Percentiles rank a stretch among this genome's conserved stretches.
phyloP scores from a whole-genome alignment of 2,797 vertebrate species.

The Lycodopsis pacificus region DNA sequence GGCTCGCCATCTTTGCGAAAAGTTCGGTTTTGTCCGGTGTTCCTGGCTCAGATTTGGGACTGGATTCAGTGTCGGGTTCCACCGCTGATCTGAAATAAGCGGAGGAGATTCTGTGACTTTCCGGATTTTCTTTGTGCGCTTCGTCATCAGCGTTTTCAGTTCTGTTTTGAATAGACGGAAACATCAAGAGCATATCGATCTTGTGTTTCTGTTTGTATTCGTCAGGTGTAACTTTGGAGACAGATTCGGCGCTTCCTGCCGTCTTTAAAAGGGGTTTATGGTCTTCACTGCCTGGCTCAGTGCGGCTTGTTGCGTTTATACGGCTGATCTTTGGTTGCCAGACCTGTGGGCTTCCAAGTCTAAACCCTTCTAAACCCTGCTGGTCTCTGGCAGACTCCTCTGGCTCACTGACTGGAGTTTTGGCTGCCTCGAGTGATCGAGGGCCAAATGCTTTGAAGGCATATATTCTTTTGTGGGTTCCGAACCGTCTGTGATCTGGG shows the following conservation, averaged over 20 bases:
- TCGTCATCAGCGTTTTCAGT: not conserved
- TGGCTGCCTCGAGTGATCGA: conserved; percentile 60
- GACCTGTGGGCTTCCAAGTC: conserved; percentile 3
- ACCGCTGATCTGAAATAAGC: conserved; percentile 16
- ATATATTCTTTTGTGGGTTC: conserved; percentile 18
- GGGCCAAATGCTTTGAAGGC: conserved; percentile 32
- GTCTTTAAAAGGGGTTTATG: not conserved
- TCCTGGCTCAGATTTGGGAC: no score
- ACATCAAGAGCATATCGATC: not conserved
- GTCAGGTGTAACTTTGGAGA: not conserved
- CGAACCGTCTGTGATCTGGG: not conserved
- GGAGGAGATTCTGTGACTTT: not conserved
- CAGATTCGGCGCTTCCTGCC: not conserved
- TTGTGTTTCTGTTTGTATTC: conserved; percentile 10
- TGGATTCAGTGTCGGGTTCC: not conserved
- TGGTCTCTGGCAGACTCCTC: not conserved
- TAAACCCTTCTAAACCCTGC: conserved; percentile 19
- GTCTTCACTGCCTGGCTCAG: not conserved
- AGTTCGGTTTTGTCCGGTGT: not conserved
- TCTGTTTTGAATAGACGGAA: conserved; percentile 12
- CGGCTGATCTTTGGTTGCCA: conserved; percentile 16
- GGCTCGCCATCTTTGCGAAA: not conserved
- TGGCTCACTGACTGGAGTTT: conserved; percentile 14
- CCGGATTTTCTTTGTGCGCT: not conserved
- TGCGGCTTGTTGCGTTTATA: not conserved